Evolutionary conservation across 2,888 invertebrate species (phyloP), one percentile per base, ranked within the genome.

Genomic region (Diabrotica balteata): DNA sequence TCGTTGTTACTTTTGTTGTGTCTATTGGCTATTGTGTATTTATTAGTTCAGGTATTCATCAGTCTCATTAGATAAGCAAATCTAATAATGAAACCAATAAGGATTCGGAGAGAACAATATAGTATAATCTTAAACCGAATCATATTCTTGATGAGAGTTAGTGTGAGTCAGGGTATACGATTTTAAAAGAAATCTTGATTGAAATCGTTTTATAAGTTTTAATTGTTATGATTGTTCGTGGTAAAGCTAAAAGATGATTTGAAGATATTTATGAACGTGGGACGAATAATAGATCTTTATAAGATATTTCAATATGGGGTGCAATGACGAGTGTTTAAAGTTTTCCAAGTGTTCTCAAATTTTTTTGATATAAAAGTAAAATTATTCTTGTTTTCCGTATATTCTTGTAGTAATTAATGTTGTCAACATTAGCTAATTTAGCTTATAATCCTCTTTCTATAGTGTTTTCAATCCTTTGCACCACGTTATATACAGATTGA

Each of bases 51-150:
- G 46, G 63, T 63, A 68, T 69, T 71, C 58, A 67, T 72, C 64
- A 68, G 53, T 58, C 65, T 68, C 66, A 68, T 68, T 71, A 71
- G 71, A 73, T 73, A 73, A 73, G 70, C 68, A 69, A 63, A 71
- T 71, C 71, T 67, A 69, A 71, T 73, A 67, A 68, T 53, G 63
- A 64, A 60, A 66, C 54, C 63, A 53, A 58, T 66, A 67, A 50
- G 62, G 58, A 59, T 67, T 54, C 52, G 54, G 53, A 54, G 53
- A 59, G 58, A 54, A 52, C 58, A 67, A 59, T 62, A 53, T 11
- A 55, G 50, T 57, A 63, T 51, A 63, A 63, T 63, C 57, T 63
- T 11, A 45, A 53, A 57, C 55, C 44, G 57, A 58, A 63, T 63
- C 63, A 51, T 57, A 63, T 57, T 22, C 57, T 57, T 57, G 63